These are phyloP conservation scores for Drosophila mulleri DNA, from an alignment of 2,888 invertebrate species.

Conservation along the genomic window DNA sequence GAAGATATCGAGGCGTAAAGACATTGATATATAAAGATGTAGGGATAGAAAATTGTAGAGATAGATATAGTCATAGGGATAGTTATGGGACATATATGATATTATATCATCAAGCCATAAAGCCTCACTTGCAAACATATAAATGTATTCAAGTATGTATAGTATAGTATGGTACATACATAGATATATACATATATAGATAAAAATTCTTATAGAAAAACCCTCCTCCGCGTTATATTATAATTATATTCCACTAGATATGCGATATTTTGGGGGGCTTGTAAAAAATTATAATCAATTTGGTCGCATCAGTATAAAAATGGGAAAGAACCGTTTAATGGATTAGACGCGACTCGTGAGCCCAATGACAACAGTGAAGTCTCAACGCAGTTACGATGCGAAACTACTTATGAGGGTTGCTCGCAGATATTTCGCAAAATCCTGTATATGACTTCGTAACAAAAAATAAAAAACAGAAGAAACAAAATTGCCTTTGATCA, in stretches of 20 bases:
- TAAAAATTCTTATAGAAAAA: not conserved
- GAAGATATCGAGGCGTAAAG: not conserved
- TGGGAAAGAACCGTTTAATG: constrained; percentile 34
- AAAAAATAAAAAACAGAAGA: not conserved
- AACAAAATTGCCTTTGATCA: constrained; percentile 62
- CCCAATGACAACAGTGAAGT: constrained; percentile 24
- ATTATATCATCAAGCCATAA: too few relatives aligned
- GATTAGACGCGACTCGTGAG: constrained; percentile 18
- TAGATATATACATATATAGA: not conserved
- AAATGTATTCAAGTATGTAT: too few relatives aligned
- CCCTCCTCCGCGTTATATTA: too few relatives aligned
- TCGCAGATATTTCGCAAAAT: constrained; percentile 34
- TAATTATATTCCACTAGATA: too few relatives aligned
- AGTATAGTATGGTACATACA: too few relatives aligned
- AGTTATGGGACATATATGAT: too few relatives aligned
- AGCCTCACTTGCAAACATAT: too few relatives aligned
- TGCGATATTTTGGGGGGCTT: not conserved
- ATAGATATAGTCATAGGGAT: too few relatives aligned
- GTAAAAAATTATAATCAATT: constrained; percentile 19
- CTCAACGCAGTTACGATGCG: constrained; percentile 19
- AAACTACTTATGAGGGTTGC: constrained; percentile 53
- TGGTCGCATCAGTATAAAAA: constrained; percentile 31
- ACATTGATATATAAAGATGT: not conserved
- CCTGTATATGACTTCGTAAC: constrained; percentile 12
- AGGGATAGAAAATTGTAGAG: too few relatives aligned